These are phyloP conservation scores for Acrobasis repandana DNA, from an alignment of 2,888 invertebrate genomes.

Conservation along the genomic window DNA sequence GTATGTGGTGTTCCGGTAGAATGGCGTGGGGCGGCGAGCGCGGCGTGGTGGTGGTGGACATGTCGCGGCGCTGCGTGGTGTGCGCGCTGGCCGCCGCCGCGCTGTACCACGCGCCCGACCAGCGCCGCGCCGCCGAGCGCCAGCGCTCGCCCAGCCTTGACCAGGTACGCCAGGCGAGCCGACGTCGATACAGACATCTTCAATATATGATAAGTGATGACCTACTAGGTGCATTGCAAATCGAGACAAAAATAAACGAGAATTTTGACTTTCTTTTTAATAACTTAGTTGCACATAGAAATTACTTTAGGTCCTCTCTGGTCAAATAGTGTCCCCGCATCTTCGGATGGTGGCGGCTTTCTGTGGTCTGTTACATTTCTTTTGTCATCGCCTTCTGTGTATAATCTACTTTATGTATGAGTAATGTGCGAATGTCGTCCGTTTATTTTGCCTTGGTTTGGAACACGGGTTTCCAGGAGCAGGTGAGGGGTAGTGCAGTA, in stretches of 20 bases:
- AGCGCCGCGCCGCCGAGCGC: slow-evolving; percentile 88
- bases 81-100: slow-evolving; percentile 95
- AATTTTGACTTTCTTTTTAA: no score
- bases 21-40: slow-evolving; percentile 99
- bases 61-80: slow-evolving; percentile 93
- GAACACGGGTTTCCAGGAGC: not conserved
- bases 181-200: no score
- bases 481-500: not conserved
- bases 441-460: not conserved
- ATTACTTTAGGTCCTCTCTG: no score
- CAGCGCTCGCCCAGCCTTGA: slow-evolving; percentile 94
- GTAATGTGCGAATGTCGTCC: no score
- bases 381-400: no score
- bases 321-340: no score
- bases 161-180: slow-evolving; percentile 85
- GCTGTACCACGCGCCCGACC: slow-evolving; percentile 92
- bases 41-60: slow-evolving; percentile 97
- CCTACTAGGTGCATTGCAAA: not conserved
- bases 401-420: no score
- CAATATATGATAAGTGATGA: not conserved
- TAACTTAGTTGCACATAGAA: no score
- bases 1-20: slow-evolving; percentile 72
- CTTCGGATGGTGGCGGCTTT: no score
- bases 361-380: no score
- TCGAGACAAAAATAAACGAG: not conserved